These are phyloP conservation scores for Invenusta paracnida DNA, from an alignment of 2,888 invertebrate genomes.

Conservation along the genomic window DNA sequence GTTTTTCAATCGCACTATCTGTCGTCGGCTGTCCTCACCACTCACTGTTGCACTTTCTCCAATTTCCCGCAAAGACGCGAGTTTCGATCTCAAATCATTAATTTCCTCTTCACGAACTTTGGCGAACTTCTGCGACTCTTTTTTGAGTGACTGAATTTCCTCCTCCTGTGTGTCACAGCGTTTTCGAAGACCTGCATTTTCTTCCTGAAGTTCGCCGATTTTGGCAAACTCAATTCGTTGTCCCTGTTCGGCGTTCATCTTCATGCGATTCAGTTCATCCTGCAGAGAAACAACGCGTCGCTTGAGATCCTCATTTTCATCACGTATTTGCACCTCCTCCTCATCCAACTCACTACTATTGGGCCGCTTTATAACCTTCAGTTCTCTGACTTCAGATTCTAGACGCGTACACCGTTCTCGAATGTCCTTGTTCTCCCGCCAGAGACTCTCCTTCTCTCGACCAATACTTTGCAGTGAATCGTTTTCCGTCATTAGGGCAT, in stretches of 20 bases:
- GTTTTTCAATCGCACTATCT: neutral
- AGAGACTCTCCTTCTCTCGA: neutral
- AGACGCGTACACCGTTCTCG: neutral
- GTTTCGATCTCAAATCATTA: neutral
- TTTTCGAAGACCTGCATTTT: neutral
- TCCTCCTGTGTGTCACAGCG: neutral
- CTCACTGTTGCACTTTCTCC: neutral
- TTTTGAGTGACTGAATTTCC: neutral
- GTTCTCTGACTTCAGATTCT: neutral
- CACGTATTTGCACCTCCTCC: neutral
- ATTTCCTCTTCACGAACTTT: slow-evolving; percentile 11
- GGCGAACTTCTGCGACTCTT: neutral
- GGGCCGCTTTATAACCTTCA: neutral
- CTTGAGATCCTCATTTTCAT: slow-evolving; percentile 14
- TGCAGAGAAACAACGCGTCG: neutral
- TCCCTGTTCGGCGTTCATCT: neutral
- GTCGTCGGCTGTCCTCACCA: neutral
- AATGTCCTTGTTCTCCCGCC: neutral
- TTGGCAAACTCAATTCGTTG: neutral
- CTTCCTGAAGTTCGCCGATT: neutral
- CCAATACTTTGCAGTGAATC: slow-evolving; percentile 12
- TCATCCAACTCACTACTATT: neutral
- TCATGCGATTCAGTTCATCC: neutral
- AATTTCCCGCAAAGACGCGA: neutral
- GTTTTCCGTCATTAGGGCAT: slow-evolving; percentile 1